Percentiles rank a stretch among this genome's conserved stretches.
phyloP scores from a whole-genome alignment of 1,140 invertebrate genomes.

The Hycleus cichorii region DNA sequence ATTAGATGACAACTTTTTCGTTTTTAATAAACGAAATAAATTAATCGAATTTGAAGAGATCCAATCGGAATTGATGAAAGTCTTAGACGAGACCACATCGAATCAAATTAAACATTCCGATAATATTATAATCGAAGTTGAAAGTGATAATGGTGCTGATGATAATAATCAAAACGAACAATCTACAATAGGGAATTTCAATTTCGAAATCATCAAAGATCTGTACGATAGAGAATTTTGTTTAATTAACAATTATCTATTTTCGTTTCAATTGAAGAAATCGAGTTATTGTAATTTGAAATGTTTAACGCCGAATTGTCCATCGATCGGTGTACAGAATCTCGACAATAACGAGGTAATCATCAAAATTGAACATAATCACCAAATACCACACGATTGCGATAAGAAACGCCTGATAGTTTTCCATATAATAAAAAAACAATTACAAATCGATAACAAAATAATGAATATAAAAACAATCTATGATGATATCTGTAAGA shows the following conservation, averaged over 20 bases:
- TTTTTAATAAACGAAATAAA: not conserved
- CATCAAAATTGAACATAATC: conserved; percentile 26
- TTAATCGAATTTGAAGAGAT: conserved; percentile 9
- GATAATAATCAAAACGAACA: not conserved
- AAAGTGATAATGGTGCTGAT: conserved; percentile 11
- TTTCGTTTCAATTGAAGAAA: not conserved
- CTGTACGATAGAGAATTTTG: not conserved
- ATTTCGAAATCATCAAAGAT: not conserved
- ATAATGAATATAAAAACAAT: conserved; percentile 28
- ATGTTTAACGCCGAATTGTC: not conserved
- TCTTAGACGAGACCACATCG: conserved; percentile 14
- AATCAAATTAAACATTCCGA: conserved; percentile 12
- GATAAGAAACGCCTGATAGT: conserved; percentile 28
- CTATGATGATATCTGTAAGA: conserved; percentile 32
- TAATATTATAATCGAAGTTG: conserved; percentile 16
- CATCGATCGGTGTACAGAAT: not conserved
- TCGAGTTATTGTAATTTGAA: not conserved
- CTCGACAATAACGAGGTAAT: not conserved
- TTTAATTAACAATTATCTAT: not conserved
- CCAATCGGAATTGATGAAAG: conserved; percentile 20
- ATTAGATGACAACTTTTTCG: not conserved
- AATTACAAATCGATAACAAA: conserved; percentile 29
- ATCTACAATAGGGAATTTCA: too few species aligned
- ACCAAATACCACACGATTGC: conserved; percentile 13
- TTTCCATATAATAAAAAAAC: conserved; percentile 27